Evolutionary conservation across 1,140 invertebrate genomes (phyloP).

Genomic region (Sarcophaga peregrina): DNA sequence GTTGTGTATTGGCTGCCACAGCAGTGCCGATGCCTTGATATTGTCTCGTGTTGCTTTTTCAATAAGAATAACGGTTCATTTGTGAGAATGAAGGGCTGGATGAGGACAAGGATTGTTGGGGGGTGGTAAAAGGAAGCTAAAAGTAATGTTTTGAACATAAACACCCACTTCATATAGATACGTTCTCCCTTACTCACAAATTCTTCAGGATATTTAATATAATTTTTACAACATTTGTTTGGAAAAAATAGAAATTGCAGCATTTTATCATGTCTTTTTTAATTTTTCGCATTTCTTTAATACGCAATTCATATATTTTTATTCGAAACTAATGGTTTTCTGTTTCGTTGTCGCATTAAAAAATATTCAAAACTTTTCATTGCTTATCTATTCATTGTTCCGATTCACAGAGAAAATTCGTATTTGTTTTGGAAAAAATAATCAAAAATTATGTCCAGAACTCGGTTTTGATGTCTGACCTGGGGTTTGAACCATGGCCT

Average conservation of each 20-base stretch:
- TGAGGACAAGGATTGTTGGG: not conserved
- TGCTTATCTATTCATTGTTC: no score
- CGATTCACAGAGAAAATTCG: no score
- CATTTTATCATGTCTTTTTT: not conserved
- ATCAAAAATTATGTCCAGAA: no score
- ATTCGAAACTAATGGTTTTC: not conserved
- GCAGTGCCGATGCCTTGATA: not conserved
- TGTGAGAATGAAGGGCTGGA: not conserved
- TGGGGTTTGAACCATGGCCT: no score
- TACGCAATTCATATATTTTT: not conserved
- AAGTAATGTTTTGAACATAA: conserved; percentile 17
- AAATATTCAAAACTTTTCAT: no score
- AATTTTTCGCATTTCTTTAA: not conserved
- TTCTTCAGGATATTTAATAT: not conserved
- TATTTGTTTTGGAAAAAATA: no score
- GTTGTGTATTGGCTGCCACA: conserved; percentile 25
- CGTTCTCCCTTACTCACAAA: not conserved
- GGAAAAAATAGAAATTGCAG: not conserved
- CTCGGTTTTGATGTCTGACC: no score
- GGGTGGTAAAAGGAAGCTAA: no score
- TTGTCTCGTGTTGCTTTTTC: conserved; percentile 7
- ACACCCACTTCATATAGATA: not conserved
- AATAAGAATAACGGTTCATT: not conserved
- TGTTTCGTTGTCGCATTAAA: no score
- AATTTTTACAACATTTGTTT: not conserved